These are phyloP conservation scores for Pseudochaenichthys georgianus DNA, from an alignment of 2,797 vertebrate genomes.

Conservation along the genomic window DNA sequence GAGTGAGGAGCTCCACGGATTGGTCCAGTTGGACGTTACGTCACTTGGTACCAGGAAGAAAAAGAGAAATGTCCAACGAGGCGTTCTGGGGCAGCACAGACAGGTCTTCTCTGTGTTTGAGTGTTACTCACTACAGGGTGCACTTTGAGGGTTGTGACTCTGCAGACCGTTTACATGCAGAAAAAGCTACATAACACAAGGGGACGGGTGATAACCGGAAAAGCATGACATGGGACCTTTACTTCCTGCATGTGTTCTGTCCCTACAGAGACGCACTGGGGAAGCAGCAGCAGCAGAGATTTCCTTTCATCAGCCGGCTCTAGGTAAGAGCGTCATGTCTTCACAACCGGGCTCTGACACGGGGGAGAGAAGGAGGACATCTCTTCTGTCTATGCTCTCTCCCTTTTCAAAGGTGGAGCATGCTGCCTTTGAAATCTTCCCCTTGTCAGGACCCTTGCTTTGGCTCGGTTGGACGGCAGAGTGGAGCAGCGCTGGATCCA, in stretches of 20 bases:
- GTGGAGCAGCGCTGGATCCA: constrained; percentile 17
- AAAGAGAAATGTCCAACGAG: too few species aligned
- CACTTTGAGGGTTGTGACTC: too few species aligned
- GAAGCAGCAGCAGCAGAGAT: constrained; percentile 2
- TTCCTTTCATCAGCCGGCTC: constrained; percentile 14
- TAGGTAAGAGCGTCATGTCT: not conserved
- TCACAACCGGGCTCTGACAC: constrained; percentile 21
- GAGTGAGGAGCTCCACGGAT: too few species aligned
- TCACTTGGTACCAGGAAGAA: too few species aligned
- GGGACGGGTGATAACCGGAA: too few species aligned
- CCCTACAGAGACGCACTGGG: not conserved
- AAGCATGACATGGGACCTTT: too few species aligned
- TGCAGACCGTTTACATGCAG: too few species aligned
- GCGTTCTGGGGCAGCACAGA: too few species aligned
- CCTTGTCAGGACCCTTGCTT: constrained; percentile 15
- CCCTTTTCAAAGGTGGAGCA: constrained; percentile 3
- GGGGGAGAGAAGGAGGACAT: not conserved
- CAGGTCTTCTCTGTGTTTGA: too few species aligned
- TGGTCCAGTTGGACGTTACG: too few species aligned
- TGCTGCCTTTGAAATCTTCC: constrained; percentile 19
- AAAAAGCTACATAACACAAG: too few species aligned
- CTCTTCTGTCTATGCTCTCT: not conserved
- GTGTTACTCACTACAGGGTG: too few species aligned
- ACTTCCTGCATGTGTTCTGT: constrained; percentile 4
- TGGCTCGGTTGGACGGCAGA: constrained; percentile 27